Evolutionary conservation across 2,888 invertebrate species (phyloP).

Genomic region (Allolobophora icterica): DNA sequence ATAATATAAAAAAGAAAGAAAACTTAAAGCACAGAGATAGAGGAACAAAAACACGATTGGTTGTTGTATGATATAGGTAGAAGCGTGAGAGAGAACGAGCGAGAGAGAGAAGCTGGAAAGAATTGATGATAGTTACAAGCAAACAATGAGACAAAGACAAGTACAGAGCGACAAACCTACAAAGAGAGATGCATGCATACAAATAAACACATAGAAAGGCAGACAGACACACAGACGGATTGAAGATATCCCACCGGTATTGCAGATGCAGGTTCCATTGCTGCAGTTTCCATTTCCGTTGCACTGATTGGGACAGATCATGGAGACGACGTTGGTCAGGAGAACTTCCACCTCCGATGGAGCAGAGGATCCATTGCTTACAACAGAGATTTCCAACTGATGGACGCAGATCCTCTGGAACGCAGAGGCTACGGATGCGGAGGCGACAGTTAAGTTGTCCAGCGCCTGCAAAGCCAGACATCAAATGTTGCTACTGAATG

Average conservation of each 20-base stretch:
- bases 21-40: no score
- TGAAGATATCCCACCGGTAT: neutral
- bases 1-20: no score
- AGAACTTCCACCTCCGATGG: neutral
- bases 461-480: neutral
- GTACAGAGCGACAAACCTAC: neutral
- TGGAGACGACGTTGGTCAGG: neutral
- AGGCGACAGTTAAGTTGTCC: neutral
- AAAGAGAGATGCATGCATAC: neutral
- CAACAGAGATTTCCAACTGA: neutral
- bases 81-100: neutral
- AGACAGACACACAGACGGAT: neutral
- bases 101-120: neutral
- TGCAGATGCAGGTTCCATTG: neutral
- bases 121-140: neutral
- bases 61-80: no score
- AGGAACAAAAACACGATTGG: no score
- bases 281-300: neutral
- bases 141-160: neutral
- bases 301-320: slow-evolving; percentile 25
- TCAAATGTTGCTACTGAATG: neutral
- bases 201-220: no score
- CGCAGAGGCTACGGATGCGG: neutral
- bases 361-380: neutral
- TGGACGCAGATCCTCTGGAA: neutral